A percentile compares a stretch with the other conserved stretches of the same genome.
phyloP scores from a whole-genome alignment of 2,888 invertebrate genomes.

The Watsonalla cultraria region DNA sequence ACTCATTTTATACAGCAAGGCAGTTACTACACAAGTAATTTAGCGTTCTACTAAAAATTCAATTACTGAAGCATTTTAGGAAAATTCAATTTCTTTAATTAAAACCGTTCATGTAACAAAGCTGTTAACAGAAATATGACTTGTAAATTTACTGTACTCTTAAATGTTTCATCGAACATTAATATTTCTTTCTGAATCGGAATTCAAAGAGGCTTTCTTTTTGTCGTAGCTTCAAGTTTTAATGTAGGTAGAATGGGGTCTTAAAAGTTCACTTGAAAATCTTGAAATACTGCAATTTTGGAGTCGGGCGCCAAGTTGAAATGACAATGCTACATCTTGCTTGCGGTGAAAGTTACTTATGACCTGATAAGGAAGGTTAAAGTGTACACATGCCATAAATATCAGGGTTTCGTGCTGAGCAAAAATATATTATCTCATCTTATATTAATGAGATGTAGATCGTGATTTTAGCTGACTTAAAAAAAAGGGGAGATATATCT shows the following conservation, averaged over 20 bases:
- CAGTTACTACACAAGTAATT: neutral
- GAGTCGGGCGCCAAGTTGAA: constrained; percentile 25
- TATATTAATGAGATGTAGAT: neutral
- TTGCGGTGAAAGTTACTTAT: constrained; percentile 29
- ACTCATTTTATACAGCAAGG: neutral
- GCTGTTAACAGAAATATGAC: constrained; percentile 4
- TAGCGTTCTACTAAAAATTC: constrained; percentile 11
- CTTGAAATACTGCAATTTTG: constrained; percentile 30
- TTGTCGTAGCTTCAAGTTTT: constrained; percentile 14
- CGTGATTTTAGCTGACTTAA: no score
- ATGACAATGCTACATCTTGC: constrained; percentile 14
- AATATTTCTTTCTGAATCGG: constrained; percentile 15
- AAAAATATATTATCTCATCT: neutral
- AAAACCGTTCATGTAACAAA: constrained; percentile 21
- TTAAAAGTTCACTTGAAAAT: constrained; percentile 31
- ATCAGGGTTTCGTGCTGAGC: neutral
- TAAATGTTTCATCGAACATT: constrained; percentile 16
- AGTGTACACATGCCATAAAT: constrained; percentile 19
- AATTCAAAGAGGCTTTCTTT: constrained; percentile 22
- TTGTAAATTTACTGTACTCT: constrained; percentile 20
- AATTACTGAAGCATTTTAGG: constrained; percentile 23
- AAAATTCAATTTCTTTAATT: constrained; percentile 47
- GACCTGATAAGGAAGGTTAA: constrained; percentile 27
- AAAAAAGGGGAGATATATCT: no score
- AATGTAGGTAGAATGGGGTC: constrained; percentile 17